A percentile compares a stretch with the other conserved stretches of the same genome.
Conservation (phyloP, 1,140 invertebrate species). For the Papilio helenus region DNA sequence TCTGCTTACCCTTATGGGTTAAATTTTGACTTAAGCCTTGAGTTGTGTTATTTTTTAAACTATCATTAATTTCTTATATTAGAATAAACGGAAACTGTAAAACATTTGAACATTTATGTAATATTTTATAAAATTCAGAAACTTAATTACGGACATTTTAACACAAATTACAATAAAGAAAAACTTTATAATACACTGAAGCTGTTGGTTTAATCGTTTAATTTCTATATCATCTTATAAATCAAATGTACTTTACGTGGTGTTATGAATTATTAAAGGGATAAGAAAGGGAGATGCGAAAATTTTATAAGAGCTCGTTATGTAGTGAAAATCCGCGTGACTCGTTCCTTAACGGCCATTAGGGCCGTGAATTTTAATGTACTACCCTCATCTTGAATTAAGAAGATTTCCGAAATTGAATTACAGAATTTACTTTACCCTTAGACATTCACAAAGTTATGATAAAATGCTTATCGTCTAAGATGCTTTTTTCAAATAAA, state of each 20-base stretch:
- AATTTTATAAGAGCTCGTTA: constrained; percentile 56
- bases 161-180: too few relatives aligned
- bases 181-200: too few relatives aligned
- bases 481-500: not conserved
- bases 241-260: constrained; percentile 10
- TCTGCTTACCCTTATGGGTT: too few relatives aligned
- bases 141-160: too few relatives aligned
- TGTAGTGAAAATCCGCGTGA: constrained; percentile 26
- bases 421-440: constrained; percentile 14
- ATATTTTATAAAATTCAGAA: too few relatives aligned
- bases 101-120: too few relatives aligned
- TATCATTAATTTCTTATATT: too few relatives aligned
- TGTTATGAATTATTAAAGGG: constrained; percentile 52
- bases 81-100: too few relatives aligned
- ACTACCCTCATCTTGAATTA: constrained; percentile 21
- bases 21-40: too few relatives aligned
- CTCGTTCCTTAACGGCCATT: constrained; percentile 31
- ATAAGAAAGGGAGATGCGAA: constrained; percentile 44
- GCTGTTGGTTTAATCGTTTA: not conserved
- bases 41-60: too few relatives aligned
- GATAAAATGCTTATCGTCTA: not conserved
- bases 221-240: not conserved
- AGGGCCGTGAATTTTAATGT: constrained; percentile 32
- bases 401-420: constrained; percentile 29
- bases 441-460: not conserved